These are phyloP conservation scores for Marronus borbonicus DNA, from an alignment of 2,888 invertebrate species.

Conservation along the genomic window DNA sequence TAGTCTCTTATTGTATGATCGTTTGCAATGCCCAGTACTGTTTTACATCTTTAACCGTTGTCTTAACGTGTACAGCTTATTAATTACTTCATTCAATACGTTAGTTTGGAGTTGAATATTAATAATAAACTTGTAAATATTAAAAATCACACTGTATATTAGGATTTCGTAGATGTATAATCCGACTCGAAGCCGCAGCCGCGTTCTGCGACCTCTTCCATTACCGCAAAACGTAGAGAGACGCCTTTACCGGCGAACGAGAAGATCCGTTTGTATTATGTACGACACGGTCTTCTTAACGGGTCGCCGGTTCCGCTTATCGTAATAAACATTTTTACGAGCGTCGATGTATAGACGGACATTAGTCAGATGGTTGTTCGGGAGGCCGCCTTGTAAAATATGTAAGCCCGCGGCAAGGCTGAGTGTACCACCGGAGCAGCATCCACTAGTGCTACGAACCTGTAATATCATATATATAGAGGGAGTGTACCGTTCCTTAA, in stretches of 20 bases:
- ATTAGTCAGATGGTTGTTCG: slow-evolving; percentile 25
- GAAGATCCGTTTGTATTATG: slow-evolving; percentile 27
- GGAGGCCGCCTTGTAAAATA: slow-evolving; percentile 11
- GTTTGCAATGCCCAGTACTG: no score
- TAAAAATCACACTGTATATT: no score
- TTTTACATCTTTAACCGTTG: no score
- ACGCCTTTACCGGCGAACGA: not conserved
- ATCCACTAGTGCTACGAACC: not conserved
- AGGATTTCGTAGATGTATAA: not conserved
- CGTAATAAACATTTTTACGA: slow-evolving; percentile 44
- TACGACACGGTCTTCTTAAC: slow-evolving; percentile 30
- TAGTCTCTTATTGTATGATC: no score
- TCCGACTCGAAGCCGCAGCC: slow-evolving; percentile 3
- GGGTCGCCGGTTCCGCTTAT: slow-evolving; percentile 41
- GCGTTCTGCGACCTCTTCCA: slow-evolving; percentile 23
- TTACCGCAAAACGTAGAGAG: not conserved
- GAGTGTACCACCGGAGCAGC: not conserved
- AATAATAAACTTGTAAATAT: no score
- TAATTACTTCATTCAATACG: no score
- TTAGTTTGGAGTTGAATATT: no score
- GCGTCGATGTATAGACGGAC: slow-evolving; percentile 32
- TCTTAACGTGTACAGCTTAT: no score
- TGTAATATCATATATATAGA: not conserved
- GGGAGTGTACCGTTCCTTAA: slow-evolving; percentile 16
- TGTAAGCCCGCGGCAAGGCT: slow-evolving; percentile 13